Conservation (phyloP, 2,888 invertebrate genomes). For the Cephus pygmeus region DNA sequence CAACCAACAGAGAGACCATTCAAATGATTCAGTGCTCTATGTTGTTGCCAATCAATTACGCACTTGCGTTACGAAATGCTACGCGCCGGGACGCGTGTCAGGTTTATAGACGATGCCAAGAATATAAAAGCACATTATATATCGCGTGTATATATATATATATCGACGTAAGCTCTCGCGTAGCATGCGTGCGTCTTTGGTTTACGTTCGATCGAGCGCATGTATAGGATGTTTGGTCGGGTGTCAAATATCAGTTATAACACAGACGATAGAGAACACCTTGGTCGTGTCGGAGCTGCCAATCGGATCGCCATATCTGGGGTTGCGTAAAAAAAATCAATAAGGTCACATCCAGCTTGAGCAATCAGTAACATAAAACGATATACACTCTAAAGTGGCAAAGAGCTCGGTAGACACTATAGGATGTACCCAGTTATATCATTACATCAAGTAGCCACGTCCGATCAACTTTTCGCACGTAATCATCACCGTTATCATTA, state of each 20-base stretch:
- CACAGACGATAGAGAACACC: slow-evolving; percentile 23
- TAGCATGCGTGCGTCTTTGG: neutral
- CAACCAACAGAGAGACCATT: neutral
- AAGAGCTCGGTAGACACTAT: slow-evolving; percentile 24
- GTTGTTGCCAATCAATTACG: neutral
- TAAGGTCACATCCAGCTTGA: neutral
- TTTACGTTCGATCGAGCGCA: neutral
- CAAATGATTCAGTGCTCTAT: neutral
- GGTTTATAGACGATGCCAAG: neutral
- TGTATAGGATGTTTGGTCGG: slow-evolving; percentile 25
- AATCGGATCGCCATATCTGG: slow-evolving; percentile 13
- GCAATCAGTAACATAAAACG: neutral
- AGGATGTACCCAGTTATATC: slow-evolving; percentile 58
- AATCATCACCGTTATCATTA: neutral
- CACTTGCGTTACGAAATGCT: neutral
- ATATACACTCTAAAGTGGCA: neutral
- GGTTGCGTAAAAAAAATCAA: neutral
- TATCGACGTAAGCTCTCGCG: neutral
- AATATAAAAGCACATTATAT: slow-evolving; percentile 2
- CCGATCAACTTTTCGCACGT: slow-evolving; percentile 42
- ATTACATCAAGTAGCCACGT: slow-evolving; percentile 40
- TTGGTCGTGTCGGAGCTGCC: slow-evolving; percentile 33
- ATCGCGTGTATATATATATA: neutral
- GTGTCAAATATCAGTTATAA: slow-evolving; percentile 35
- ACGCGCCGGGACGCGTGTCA: neutral